These are phyloP conservation scores for Ennomos erosarius DNA, from an alignment of 2,888 invertebrate species.

Conservation along the genomic window DNA sequence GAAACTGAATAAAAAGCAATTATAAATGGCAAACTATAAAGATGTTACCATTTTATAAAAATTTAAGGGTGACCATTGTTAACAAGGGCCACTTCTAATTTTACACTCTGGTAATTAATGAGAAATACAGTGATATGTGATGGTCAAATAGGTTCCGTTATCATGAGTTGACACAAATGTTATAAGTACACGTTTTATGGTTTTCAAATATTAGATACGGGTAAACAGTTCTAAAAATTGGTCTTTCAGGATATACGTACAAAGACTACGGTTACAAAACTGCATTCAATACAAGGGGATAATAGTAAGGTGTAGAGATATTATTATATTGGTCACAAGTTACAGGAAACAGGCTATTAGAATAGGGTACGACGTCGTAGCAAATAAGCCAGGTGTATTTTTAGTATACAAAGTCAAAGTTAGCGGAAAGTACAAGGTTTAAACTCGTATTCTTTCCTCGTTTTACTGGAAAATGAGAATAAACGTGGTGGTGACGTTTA, in stretches of 20 bases:
- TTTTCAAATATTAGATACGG: conserved; percentile 18
- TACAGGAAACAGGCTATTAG: conserved; percentile 18
- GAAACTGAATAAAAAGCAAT: too few species aligned
- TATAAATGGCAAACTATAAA: too few species aligned
- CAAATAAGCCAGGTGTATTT: too few species aligned
- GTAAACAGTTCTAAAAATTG: conserved; percentile 53
- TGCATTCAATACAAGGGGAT: conserved; percentile 29
- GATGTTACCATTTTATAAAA: too few species aligned
- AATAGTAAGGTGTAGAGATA: conserved; percentile 10
- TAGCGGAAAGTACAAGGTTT: too few species aligned
- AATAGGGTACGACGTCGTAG: conserved; percentile 1
- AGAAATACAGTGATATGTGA: conserved; percentile 13
- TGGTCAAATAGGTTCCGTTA: conserved; percentile 6
- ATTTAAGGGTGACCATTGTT: too few species aligned
- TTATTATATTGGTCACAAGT: conserved; percentile 22
- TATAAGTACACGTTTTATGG: conserved; percentile 3
- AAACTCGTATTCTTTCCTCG: too few species aligned
- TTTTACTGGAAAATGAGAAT: too few species aligned
- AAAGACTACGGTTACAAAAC: conserved; percentile 44
- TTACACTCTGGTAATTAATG: neutral
- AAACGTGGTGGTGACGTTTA: too few species aligned
- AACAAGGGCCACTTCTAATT: too few species aligned
- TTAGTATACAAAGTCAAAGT: too few species aligned
- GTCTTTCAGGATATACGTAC: conserved; percentile 45
- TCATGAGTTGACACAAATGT: conserved; percentile 9